Evolutionary conservation across 2,888 invertebrate species (phyloP).

Genomic region (Cephalotes varians): DNA sequence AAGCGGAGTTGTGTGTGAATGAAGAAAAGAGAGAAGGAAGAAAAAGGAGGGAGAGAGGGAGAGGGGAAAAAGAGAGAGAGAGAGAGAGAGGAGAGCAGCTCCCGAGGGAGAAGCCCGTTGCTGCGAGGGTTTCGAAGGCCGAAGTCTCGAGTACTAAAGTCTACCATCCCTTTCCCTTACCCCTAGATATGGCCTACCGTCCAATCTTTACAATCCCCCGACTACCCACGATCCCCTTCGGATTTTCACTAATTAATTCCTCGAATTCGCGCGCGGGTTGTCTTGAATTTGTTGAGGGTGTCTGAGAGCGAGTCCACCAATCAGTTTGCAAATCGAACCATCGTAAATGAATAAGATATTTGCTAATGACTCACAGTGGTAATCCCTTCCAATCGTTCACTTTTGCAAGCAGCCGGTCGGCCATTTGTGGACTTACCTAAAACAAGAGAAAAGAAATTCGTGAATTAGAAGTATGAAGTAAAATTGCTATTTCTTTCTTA

Average conservation of each 20-base stretch:
- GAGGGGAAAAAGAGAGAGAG: slow-evolving; percentile 38
- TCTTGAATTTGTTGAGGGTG: slow-evolving; percentile 63
- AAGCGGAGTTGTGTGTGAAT: slow-evolving; percentile 57
- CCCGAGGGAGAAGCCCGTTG: slow-evolving; percentile 73
- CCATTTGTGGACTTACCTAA: slow-evolving; percentile 66
- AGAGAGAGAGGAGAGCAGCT: slow-evolving; percentile 52
- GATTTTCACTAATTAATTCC: slow-evolving; percentile 81
- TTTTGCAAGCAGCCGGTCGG: not conserved
- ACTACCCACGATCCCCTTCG: slow-evolving; percentile 66
- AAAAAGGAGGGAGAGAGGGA: slow-evolving; percentile 32
- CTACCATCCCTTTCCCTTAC: slow-evolving; percentile 66
- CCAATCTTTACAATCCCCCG: slow-evolving; percentile 74
- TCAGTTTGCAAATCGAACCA: slow-evolving; percentile 54
- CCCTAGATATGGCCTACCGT: slow-evolving; percentile 63
- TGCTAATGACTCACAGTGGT: slow-evolving; percentile 45
- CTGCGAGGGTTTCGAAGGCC: slow-evolving; percentile 74
- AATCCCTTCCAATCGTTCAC: slow-evolving; percentile 10
- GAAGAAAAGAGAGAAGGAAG: slow-evolving; percentile 54
- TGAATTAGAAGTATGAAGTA: not conserved
- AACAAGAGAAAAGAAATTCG: slow-evolving; percentile 59
- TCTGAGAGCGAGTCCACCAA: slow-evolving; percentile 53
- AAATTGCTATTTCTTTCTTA: not conserved
- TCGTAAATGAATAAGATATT: slow-evolving; percentile 53
- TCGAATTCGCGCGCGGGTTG: slow-evolving; percentile 68
- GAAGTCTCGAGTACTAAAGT: slow-evolving; percentile 79